Evolutionary conservation across 2,888 invertebrate genomes (phyloP).

Genomic region (Lysandra coridon): DNA sequence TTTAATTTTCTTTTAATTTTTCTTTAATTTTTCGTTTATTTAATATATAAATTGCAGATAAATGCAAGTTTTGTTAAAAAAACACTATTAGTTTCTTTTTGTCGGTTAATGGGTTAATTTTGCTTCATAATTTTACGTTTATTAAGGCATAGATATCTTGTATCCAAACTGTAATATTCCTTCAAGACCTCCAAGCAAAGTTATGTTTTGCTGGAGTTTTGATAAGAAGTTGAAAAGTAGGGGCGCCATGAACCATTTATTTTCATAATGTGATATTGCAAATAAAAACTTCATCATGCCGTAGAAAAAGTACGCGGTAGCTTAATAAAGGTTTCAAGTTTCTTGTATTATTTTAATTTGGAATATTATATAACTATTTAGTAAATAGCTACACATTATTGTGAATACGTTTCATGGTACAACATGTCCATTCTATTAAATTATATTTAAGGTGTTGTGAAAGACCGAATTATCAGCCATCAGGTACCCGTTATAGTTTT

Average conservation of each 20-base stretch:
- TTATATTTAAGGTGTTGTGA: no score
- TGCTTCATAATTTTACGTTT: not conserved
- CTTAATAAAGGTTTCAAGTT: not conserved
- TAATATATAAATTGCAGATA: no score
- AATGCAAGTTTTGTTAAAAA: no score
- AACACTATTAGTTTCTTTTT: no score
- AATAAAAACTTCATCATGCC: not conserved
- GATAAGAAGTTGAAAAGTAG: slow-evolving; percentile 8
- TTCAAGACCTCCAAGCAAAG: not conserved
- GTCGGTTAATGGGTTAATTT: not conserved
- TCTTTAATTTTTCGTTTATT: no score
- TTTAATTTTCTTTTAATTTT: no score
- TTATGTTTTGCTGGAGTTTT: not conserved
- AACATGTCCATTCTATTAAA: no score
- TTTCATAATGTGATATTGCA: slow-evolving; percentile 5
- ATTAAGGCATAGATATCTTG: not conserved
- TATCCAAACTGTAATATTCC: not conserved
- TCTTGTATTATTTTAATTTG: not conserved
- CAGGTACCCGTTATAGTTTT: no score
- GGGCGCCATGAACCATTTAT: slow-evolving; percentile 3
- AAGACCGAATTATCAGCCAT: no score
- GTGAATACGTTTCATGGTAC: no score
- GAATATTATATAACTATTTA: not conserved
- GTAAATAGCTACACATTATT: not conserved
- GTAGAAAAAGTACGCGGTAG: not conserved